Conservation (phyloP, 2,113 vertebrate species). For the Origma solitaria region DNA sequence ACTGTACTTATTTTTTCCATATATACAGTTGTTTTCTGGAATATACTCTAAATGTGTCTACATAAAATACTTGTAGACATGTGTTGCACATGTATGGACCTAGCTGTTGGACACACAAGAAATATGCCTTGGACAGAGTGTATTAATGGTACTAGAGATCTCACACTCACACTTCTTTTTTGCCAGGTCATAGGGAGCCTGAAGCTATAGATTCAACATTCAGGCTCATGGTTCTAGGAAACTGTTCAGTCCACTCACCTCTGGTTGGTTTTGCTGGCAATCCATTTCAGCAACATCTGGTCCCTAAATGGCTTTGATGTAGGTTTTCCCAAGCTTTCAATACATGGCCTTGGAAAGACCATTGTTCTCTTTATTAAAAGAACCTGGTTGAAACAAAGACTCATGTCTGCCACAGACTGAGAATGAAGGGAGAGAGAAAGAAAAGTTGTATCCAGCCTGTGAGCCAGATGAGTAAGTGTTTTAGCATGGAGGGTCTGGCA, state of each 20-base stretch:
- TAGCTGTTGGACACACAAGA: not conserved
- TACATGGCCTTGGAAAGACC: not conserved
- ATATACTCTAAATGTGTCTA: not conserved
- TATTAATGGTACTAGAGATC: not conserved
- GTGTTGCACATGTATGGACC: not conserved
- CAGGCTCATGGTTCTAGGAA: not conserved
- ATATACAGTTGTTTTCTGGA: not conserved
- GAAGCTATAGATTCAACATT: not conserved
- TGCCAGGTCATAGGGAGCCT: not conserved
- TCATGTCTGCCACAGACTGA: not conserved
- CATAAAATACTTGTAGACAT: not conserved
- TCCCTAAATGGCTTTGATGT: not conserved
- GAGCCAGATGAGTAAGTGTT: not conserved
- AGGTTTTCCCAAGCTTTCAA: not conserved
- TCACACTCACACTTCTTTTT: not conserved
- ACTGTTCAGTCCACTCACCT: not conserved
- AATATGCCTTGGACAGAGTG: not conserved
- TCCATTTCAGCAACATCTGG: not conserved
- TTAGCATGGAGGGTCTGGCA: not conserved
- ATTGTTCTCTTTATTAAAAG: not conserved
- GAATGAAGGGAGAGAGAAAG: not conserved
- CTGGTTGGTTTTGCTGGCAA: constrained; percentile 1
- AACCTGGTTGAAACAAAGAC: not conserved
- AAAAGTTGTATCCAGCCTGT: not conserved
- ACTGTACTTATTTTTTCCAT: not conserved